These are phyloP conservation scores for Trissolcus brochymenae DNA, from an alignment of 2,888 invertebrate species.

Conservation along the genomic window DNA sequence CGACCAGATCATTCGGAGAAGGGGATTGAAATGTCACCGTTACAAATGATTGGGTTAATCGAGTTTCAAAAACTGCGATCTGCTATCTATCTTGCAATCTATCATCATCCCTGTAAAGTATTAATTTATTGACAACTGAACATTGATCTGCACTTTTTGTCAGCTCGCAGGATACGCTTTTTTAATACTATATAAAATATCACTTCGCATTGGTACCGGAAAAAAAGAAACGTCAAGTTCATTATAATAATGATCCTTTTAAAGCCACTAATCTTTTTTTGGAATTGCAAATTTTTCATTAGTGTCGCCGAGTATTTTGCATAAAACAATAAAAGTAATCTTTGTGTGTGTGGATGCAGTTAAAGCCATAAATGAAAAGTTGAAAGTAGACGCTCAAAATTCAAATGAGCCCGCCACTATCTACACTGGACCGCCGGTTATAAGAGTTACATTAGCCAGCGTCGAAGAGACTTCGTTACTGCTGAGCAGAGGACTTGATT, in stretches of 20 bases:
- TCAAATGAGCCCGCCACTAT: conserved; percentile 73
- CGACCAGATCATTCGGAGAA: conserved; percentile 7
- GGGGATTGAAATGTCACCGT: conserved; percentile 27
- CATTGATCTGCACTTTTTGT: conserved; percentile 47
- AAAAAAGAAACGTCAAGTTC: conserved; percentile 10
- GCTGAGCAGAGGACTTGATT: conserved; percentile 89
- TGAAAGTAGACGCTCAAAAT: conserved; percentile 71
- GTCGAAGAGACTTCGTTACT: conserved; percentile 79
- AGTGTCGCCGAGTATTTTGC: conserved; percentile 34
- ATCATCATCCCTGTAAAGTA: conserved; percentile 41
- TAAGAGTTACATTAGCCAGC: conserved; percentile 76
- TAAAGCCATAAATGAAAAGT: conserved; percentile 72
- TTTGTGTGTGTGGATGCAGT: conserved; percentile 61
- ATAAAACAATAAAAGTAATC: conserved; percentile 52
- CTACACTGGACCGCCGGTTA: conserved; percentile 74
- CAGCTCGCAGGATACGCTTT: not conserved
- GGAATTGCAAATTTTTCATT: conserved; percentile 53
- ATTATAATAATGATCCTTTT: conserved; percentile 42
- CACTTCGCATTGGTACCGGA: conserved; percentile 3
- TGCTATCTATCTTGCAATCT: conserved; percentile 42
- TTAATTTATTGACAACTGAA: conserved; percentile 39
- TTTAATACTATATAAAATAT: not conserved
- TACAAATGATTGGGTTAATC: conserved; percentile 35
- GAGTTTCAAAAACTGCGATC: conserved; percentile 31
- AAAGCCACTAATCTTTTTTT: conserved; percentile 26